Percentiles rank a stretch among this genome's conserved stretches.
phyloP scores from a whole-genome alignment of 2,113 vertebrate genomes.

The Dissostichus mawsoni region DNA sequence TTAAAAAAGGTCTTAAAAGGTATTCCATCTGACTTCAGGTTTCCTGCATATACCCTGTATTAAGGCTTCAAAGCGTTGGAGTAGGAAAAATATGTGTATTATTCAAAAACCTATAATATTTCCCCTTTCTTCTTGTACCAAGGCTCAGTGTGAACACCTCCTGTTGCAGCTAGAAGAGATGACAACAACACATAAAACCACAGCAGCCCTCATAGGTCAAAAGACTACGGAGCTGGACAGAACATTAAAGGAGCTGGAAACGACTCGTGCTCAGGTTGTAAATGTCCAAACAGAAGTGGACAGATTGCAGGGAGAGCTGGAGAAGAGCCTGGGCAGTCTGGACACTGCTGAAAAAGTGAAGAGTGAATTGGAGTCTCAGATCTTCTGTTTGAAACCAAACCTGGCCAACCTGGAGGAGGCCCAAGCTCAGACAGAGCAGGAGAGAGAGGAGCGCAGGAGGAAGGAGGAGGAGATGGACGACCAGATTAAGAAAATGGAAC shows the following conservation, averaged over 20 bases:
- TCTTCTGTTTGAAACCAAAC: slow-evolving; percentile 73
- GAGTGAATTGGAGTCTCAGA: slow-evolving; percentile 74
- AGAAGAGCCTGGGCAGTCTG: slow-evolving; percentile 66
- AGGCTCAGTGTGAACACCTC: slow-evolving; percentile 75
- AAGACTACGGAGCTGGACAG: slow-evolving; percentile 50
- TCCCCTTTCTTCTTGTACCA: slow-evolving; percentile 34
- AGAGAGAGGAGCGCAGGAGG: slow-evolving; percentile 74
- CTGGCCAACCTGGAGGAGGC: slow-evolving; percentile 73
- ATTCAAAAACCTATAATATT: background rate
- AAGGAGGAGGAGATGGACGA: slow-evolving; percentile 78
- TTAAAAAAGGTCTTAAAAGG: no score
- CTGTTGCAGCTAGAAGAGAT: slow-evolving; percentile 71
- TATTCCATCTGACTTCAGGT: no score
- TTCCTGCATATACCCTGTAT: no score
- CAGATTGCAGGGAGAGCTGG: slow-evolving; percentile 67
- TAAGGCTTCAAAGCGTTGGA: no score
- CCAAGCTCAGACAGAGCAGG: slow-evolving; percentile 65
- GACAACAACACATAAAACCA: slow-evolving; percentile 63
- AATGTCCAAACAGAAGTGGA: slow-evolving; percentile 60
- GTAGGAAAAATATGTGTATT: no score
- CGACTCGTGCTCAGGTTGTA: slow-evolving; percentile 30
- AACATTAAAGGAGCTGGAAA: slow-evolving; percentile 54
- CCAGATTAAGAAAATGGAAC: slow-evolving; percentile 79
- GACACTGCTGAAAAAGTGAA: slow-evolving; percentile 74
- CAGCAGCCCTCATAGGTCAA: slow-evolving; percentile 72